Evolutionary conservation across 2,797 vertebrate species (phyloP), one percentile per base, ranked within the genome.

Genomic region (Psittacula derbiana): DNA sequence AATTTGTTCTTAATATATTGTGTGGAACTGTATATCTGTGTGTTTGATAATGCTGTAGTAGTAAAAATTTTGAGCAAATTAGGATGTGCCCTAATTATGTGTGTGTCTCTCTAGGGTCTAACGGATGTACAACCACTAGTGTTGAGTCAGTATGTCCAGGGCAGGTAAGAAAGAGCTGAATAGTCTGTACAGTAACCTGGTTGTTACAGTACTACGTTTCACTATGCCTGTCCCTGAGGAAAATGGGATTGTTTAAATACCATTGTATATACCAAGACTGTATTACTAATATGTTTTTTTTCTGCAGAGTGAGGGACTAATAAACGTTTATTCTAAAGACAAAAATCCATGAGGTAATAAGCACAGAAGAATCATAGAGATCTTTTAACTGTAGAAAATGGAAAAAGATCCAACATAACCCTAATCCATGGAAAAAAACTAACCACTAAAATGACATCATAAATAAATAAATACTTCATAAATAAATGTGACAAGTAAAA

Each of bases 161-260:
- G 36, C 97, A 96, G 97, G 97, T 97, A 97, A 97, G 87, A 90
- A 62, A 64, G 58, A 71, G 46, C 58, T 91, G 62, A 76, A 24
- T 1, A 55, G 15, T 47, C 41, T 84, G 38, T 23, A 43, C 13
- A 65, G 20, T 69, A 47, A 33, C 12, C n/a, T 50, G 19, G 7
- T 64, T 76, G 24, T 65, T 86, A 16, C 4, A 66, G 21, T 64
- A 8, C 16, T 85, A 0, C 30, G 31, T 67, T 60, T 74, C 5
- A 25, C 16, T 52, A 11, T 41, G 12, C 61, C 66, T 72, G 44
- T 41, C 21, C 13, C 15, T 41, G 21, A 40, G 71, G 69, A 61
- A 80, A 91, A 73, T 1, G 3, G 3, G 12, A 16, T 16, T 6
- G 57, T 81, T 62, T 30, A 10, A 90, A 28, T 88, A 28, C 7